A percentile compares a stretch with the other conserved stretches of the same genome.
phyloP scores from a whole-genome alignment of 2,113 vertebrate species.

The Sylvilagus bachmani region DNA sequence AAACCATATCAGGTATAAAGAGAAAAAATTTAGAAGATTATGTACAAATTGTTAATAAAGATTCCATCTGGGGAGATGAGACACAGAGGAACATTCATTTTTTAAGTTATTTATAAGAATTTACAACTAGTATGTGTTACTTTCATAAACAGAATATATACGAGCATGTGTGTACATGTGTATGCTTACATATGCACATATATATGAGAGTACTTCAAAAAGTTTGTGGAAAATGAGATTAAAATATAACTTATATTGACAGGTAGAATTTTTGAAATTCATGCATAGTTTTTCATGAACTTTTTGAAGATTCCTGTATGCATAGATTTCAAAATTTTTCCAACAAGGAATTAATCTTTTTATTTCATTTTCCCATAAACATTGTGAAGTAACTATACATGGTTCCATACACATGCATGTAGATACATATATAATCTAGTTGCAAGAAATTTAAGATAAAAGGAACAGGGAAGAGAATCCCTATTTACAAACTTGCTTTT shows the following conservation, averaged over 20 bases:
- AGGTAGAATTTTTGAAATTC: no score
- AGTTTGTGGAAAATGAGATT: no score
- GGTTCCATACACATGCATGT: neutral
- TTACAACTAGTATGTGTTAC: neutral
- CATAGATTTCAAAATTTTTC: no score
- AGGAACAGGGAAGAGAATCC: neutral
- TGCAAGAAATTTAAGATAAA: conserved; percentile 33
- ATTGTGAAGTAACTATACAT: neutral
- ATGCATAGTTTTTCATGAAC: no score
- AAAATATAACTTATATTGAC: no score
- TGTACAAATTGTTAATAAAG: conserved; percentile 19
- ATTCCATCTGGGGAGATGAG: neutral
- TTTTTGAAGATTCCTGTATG: no score
- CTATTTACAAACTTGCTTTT: neutral
- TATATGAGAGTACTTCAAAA: no score
- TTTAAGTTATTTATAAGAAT: neutral
- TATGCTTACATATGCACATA: no score
- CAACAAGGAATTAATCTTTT: no score
- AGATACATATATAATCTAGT: neutral
- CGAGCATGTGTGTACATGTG: neutral
- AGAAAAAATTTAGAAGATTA: conserved; percentile 12
- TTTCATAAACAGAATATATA: neutral
- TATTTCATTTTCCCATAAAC: no score
- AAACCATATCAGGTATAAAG: neutral
- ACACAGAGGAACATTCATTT: neutral